Percentiles rank a stretch among this genome's conserved stretches.
These are phyloP conservation scores for Napeogenes sylphis DNA, from an alignment of 2,888 invertebrate genomes.

Conservation along the genomic window DNA sequence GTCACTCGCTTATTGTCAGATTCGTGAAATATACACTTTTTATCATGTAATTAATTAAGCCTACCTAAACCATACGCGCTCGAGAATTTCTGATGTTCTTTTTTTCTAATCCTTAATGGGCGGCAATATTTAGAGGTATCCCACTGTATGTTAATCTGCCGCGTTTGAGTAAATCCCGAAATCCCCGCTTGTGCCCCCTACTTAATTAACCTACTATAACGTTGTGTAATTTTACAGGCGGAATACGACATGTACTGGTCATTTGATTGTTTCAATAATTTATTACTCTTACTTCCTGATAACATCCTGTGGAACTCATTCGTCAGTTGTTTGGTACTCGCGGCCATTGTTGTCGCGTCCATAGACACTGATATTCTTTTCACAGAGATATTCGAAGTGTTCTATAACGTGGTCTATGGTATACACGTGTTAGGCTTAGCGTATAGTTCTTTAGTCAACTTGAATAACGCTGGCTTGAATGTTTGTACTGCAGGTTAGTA, in stretches of 20 bases:
- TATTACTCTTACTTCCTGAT: conserved; percentile 44
- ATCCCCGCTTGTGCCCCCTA: too few species aligned
- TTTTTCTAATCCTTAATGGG: too few species aligned
- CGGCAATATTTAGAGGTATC: too few species aligned
- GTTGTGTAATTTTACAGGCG: conserved; percentile 35
- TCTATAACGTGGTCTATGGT: conserved; percentile 48
- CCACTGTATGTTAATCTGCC: too few species aligned
- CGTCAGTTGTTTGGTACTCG: conserved; percentile 42
- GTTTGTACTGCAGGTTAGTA: conserved; percentile 14
- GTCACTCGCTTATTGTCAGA: too few species aligned
- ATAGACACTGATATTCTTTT: conserved; percentile 25
- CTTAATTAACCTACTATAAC: too few species aligned
- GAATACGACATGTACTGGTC: conserved; percentile 50
- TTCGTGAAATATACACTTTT: too few species aligned
- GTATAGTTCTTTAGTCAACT: conserved; percentile 31
- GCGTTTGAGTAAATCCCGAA: too few species aligned
- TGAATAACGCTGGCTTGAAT: conserved; percentile 8
- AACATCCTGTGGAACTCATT: conserved; percentile 50
- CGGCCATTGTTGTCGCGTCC: conserved; percentile 40
- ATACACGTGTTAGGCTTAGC: conserved; percentile 43
- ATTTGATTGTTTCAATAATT: conserved; percentile 30
- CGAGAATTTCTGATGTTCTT: too few species aligned
- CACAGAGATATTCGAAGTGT: conserved; percentile 33
- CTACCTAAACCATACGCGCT: too few species aligned
- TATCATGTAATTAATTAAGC: too few species aligned